Evolutionary conservation across 2,797 vertebrate genomes (phyloP).

Genomic region (Enteromius mattozi): DNA sequence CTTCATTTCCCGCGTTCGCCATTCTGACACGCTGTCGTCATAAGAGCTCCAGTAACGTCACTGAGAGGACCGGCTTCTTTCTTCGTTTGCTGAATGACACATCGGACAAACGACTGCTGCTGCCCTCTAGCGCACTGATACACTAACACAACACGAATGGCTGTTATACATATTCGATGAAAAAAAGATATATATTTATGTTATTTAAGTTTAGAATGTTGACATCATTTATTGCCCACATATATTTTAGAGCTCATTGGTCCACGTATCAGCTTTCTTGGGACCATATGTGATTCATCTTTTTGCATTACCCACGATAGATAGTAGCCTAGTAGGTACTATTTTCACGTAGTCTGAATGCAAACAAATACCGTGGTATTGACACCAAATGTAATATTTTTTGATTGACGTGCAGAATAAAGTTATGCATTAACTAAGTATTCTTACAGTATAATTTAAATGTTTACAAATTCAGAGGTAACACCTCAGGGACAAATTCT

Average conservation of each 20-base stretch:
- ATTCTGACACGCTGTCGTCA: conserved; percentile 37
- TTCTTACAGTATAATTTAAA: neutral
- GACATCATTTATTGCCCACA: neutral
- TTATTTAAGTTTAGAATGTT: neutral
- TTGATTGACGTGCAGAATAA: neutral
- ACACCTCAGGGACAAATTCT: neutral
- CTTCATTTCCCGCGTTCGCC: conserved; percentile 54
- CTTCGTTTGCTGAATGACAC: neutral
- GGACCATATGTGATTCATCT: neutral
- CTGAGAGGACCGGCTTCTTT: neutral
- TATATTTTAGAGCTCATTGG: neutral
- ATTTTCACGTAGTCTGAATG: neutral
- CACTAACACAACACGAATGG: too few relatives aligned
- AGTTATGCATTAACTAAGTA: neutral
- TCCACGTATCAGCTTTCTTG: neutral
- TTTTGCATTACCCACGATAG: neutral
- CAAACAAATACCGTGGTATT: neutral
- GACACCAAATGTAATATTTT: neutral
- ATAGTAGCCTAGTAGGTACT: too few relatives aligned
- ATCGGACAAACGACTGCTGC: neutral
- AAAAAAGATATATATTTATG: neutral
- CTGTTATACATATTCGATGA: neutral
- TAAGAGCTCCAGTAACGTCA: neutral
- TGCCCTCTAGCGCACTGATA: neutral
- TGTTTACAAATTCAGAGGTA: neutral